Conservation (phyloP, 2,113 vertebrate genomes). For the Cinclus mexicanus region DNA sequence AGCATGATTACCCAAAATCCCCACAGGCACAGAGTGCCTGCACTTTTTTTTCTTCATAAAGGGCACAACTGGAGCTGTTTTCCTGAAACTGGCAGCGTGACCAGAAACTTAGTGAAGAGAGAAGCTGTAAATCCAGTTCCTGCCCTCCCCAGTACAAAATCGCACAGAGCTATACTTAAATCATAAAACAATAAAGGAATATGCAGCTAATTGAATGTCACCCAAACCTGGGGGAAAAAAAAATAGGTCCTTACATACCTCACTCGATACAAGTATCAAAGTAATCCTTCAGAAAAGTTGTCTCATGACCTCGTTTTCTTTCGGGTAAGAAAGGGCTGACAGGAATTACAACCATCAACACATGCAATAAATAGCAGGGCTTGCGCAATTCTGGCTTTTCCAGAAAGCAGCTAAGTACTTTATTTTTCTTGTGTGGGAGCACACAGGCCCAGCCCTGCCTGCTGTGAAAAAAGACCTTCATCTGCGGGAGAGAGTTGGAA, state of each 20-base stretch:
- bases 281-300: background rate
- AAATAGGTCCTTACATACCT: background rate
- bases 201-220: background rate
- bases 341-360: background rate
- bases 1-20: background rate
- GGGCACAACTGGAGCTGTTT: background rate
- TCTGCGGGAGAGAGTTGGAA: background rate
- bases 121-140: background rate
- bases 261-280: background rate
- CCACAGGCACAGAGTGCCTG: background rate
- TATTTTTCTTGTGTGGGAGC: background rate
- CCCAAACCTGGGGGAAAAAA: background rate
- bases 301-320: background rate
- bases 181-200: background rate
- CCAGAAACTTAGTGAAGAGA: background rate
- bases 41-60: background rate
- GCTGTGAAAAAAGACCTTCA: background rate
- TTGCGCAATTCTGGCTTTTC: constrained; percentile 25
- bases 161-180: background rate
- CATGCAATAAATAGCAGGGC: background rate
- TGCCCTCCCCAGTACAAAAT: background rate
- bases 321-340: background rate
- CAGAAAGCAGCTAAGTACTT: background rate
- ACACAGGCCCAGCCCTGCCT: background rate
- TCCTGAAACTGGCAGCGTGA: background rate